Percentiles rank a stretch among this genome's conserved stretches.
phyloP scores from a whole-genome alignment of 2,797 vertebrate genomes.

The Erethizon dorsatum region DNA sequence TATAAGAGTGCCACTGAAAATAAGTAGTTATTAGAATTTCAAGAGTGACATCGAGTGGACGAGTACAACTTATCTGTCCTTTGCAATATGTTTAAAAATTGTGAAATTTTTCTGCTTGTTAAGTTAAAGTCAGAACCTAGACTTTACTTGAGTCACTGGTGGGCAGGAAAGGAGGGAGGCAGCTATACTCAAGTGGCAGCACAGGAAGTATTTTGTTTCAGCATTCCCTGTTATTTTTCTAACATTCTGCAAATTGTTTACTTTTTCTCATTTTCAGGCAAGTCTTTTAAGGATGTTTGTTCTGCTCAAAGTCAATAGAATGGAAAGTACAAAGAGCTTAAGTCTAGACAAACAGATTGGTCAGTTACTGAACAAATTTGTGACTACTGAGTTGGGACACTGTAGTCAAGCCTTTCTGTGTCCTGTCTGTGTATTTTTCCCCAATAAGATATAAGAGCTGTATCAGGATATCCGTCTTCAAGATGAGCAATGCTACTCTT shows the following conservation, averaged over 20 bases:
- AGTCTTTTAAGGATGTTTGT: not conserved
- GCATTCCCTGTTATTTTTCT: not conserved
- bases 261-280: not conserved
- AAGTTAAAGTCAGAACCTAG: not conserved
- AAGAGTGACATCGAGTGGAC: not conserved
- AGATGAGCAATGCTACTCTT: not conserved
- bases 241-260: not conserved
- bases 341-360: not conserved
- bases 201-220: not conserved
- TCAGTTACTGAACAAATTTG: not conserved
- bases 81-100: not conserved
- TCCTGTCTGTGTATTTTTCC: rapidly evolving
- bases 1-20: not conserved
- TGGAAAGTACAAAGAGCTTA: not conserved
- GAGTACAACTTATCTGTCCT: not conserved
- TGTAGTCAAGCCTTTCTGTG: not conserved
- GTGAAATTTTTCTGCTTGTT: not conserved
- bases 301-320: not conserved
- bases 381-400: not conserved
- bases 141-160: not conserved
- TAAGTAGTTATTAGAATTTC: not conserved
- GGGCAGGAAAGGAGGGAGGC: not conserved
- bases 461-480: not conserved
- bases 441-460: not conserved
- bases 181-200: not conserved